phyloP scores from a whole-genome alignment of 2,797 vertebrate genomes.

The Tamandua tetradactyla region DNA sequence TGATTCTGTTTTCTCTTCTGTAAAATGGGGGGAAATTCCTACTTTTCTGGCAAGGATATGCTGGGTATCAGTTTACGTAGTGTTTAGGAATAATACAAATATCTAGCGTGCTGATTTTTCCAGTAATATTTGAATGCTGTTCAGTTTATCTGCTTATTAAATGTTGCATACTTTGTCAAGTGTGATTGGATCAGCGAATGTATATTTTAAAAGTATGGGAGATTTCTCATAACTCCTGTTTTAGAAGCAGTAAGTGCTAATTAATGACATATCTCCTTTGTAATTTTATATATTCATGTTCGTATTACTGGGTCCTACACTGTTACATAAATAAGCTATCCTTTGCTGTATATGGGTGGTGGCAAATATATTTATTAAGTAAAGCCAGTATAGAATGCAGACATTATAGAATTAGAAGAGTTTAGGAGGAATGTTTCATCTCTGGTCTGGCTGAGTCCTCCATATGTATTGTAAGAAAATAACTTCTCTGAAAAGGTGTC shows the following conservation, averaged over 20 bases:
- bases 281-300: not conserved
- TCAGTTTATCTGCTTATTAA: constrained; percentile 7
- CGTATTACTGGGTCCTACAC: not conserved
- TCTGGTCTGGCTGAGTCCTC: constrained; percentile 24
- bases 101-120: constrained; percentile 20
- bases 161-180: not conserved
- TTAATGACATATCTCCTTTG: not conserved
- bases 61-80: not conserved
- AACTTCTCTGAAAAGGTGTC: constrained; percentile 38
- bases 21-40: not conserved
- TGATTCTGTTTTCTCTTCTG: constrained; percentile 22
- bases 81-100: constrained; percentile 17
- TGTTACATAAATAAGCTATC: constrained; percentile 26
- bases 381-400: constrained; percentile 9
- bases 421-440: constrained; percentile 33
- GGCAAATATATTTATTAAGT: constrained; percentile 32
- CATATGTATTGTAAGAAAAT: constrained; percentile 16
- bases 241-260: constrained; percentile 1
- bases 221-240: constrained; percentile 17
- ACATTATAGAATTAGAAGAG: constrained; percentile 1
- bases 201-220: not conserved
- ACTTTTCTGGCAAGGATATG: not conserved
- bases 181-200: not conserved
- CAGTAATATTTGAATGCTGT: not conserved
- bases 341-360: not conserved